Evolutionary conservation across 2,797 vertebrate species (phyloP).

Genomic region (Pteropus rufus): DNA sequence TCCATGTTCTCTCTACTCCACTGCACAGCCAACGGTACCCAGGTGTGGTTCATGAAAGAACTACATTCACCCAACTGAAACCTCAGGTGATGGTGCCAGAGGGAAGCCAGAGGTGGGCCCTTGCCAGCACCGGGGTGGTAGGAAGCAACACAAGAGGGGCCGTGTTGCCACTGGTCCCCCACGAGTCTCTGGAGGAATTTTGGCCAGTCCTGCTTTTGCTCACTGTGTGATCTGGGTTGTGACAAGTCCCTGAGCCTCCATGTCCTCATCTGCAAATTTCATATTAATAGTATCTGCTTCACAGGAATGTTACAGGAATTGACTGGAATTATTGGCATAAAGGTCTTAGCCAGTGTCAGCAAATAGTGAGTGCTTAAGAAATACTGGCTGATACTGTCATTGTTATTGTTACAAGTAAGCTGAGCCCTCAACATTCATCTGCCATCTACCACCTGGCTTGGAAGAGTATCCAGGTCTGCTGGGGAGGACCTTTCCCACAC

Average conservation of each 20-base stretch:
- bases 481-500: not conserved
- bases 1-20: not conserved
- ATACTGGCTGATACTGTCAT: not conserved
- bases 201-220: not conserved
- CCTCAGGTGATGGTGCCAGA: not conserved
- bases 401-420: not conserved
- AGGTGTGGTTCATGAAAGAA: not conserved
- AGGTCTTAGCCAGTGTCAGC: not conserved
- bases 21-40: not conserved
- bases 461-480: not conserved
- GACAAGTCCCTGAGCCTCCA: not conserved
- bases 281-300: not conserved
- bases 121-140: not conserved
- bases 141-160: not conserved
- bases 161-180: not conserved
- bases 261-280: not conserved
- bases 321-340: not conserved
- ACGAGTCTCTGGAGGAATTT: not conserved
- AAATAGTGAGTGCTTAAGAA: not conserved
- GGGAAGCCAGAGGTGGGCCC: not conserved
- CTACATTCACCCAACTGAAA: not conserved
- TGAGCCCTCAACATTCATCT: not conserved
- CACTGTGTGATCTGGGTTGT: not conserved
- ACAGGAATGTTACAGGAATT: not conserved
- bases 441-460: not conserved